These are phyloP conservation scores for Sebastes trivittatus DNA, from an alignment of 2,797 vertebrate genomes.

Conservation along the genomic window DNA sequence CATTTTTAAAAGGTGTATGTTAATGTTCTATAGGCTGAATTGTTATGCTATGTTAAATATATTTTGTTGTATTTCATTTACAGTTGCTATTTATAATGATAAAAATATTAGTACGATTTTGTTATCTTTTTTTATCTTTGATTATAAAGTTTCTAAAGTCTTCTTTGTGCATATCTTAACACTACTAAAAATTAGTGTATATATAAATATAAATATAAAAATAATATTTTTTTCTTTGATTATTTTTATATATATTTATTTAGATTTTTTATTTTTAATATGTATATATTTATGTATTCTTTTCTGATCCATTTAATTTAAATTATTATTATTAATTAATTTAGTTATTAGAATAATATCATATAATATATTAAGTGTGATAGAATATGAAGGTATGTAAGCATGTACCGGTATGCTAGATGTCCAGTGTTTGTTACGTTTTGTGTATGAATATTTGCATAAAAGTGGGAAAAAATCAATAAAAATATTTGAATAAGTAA, in stretches of 20 bases:
- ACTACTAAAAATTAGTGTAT: neutral
- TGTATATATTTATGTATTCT: too few species aligned
- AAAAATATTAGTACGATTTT: neutral
- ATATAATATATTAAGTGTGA: too few species aligned
- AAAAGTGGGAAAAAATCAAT: neutral
- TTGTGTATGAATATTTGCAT: neutral
- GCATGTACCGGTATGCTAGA: neutral
- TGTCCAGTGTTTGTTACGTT: neutral
- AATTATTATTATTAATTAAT: neutral
- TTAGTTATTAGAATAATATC: too few species aligned
- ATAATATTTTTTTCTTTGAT: too few species aligned
- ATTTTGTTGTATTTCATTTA: neutral
- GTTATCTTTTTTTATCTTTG: neutral
- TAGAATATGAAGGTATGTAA: fast-evolving
- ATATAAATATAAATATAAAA: too few species aligned
- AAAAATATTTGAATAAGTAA: neutral
- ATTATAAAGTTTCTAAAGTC: neutral
- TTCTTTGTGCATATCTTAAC: neutral
- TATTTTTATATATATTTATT: fast-evolving
- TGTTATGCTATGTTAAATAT: neutral
- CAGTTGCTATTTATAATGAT: neutral
- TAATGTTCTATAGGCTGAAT: neutral
- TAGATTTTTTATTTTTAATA: too few species aligned
- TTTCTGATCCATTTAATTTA: too few species aligned
- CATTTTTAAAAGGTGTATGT: neutral